Evolutionary conservation across 2,797 vertebrate genomes (phyloP), one percentile per base, ranked within the genome.

Genomic region (Psittacula echo): DNA sequence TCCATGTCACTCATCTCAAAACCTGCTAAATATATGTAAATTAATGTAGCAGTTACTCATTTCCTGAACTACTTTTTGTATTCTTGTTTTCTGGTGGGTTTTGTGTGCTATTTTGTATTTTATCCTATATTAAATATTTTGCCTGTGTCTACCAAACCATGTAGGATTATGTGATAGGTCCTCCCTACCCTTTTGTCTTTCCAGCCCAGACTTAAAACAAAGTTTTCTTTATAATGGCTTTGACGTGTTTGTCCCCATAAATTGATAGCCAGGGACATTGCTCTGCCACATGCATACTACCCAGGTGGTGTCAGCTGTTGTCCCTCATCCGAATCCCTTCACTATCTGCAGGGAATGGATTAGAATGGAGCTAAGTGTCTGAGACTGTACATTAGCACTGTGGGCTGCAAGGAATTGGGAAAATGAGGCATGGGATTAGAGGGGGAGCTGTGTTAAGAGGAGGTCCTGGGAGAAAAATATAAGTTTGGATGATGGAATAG

Each of bases 271-370:
- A 61, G 37, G 5, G 32, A 45, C 10, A 4, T 45, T 23, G 23
- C 37, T 77, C 26, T 89, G 30, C 75, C 4, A 1, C 75, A 39
- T 29, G n/a, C 4, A 87, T 39, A 21, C 32, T 66, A 12, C 9
- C 7, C 15, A 7, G 3, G 0, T 60, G 13, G 67, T 5, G 1
- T n/a, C 39, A 76, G 45, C 34, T 62, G 3, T 10, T 66, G 15
- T 50, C 9, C 53, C 17, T 78, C 29, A 48, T 45, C 29, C 27
- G 32, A 87, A 70, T 53, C 27, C 6, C 6, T 68, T 54, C 2
- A 1, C 34, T 87, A 87, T 74, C 37, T 64, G 4, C 2, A 2
- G 19, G n/a, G 27, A 85, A 15, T 32, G 42, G 44, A 58, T 78
- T 3, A 10, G 58, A 62, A 19, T 9, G 30, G 53, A 56, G 29